Evolutionary conservation across 2,113 vertebrate genomes (phyloP), one percentile per base, ranked within the genome.

Genomic region (Eupsittula cactorum): DNA sequence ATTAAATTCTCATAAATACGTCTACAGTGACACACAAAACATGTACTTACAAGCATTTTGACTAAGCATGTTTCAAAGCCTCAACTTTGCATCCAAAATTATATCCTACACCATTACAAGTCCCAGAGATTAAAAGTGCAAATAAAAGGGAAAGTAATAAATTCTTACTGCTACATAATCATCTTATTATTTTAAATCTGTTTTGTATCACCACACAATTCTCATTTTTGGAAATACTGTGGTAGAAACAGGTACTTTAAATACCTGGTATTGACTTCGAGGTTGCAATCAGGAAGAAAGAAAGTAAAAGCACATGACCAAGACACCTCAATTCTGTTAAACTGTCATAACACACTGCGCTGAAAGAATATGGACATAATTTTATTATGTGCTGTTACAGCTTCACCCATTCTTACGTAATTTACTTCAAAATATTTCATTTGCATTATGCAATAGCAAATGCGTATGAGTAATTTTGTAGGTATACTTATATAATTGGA

Each of bases 81-180:
- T 47, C 39, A 78, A 41, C 77, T 88, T 41, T 86, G 73, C 73
- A 90, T 86, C 31, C 63, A 86, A 94, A 96, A 86, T 86, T 74
- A 80, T 29, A 55, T 88, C 71, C 50, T 88, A 55, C 3, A 7
- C 27, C 47, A 25, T 65, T 82, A 53, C 3, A 82, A 90, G 14
- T 75, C 49, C 24, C n/a, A 84, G 60, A 64, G 17, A 94, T 46
- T 88, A 75, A 28, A 86, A 95, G 50, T 21, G 13, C 64, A 83
- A 96, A 68, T 88, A 65, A 46, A 70, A 64, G 77, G 79, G 64
- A 86, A 95, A 94, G 35, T n/a, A 94, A 42, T 63, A 84, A 24
- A 71, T 68, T 78, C 39, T 44, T 23, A 60, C 19, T 79, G 52
- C 39, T 47, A 46, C 19, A 81, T 39, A 64, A 86, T 82, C n/a